phyloP scores from a whole-genome alignment of 2,797 vertebrate species.

The Parauchenoglanis ngamensis region DNA sequence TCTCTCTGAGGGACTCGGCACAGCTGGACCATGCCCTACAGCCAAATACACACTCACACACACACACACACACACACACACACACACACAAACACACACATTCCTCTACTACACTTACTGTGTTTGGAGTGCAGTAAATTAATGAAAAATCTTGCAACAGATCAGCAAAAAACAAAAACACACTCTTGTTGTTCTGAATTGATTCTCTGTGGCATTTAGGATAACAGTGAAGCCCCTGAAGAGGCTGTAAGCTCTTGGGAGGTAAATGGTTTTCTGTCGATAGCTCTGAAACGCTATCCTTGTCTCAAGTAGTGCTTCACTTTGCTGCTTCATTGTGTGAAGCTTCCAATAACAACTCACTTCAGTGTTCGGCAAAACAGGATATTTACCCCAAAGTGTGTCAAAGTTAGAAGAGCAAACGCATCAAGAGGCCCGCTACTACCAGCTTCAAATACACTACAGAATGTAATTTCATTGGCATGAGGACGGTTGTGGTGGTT shows the following conservation, averaged over 20 bases:
- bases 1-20: neutral
- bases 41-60: neutral
- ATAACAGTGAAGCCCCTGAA: slow-evolving; percentile 71
- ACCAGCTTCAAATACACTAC: slow-evolving; percentile 38
- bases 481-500: neutral
- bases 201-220: slow-evolving; percentile 66
- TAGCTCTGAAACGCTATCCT: slow-evolving; percentile 79
- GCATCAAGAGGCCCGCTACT: slow-evolving; percentile 20
- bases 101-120: slow-evolving; percentile 10
- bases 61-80: slow-evolving; percentile 19
- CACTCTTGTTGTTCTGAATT: slow-evolving; percentile 64
- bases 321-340: slow-evolving; percentile 79
- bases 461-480: slow-evolving; percentile 23
- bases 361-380: slow-evolving; percentile 75
- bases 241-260: slow-evolving; percentile 74
- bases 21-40: neutral
- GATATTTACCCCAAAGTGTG: slow-evolving; percentile 52
- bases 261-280: slow-evolving; percentile 66
- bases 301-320: slow-evolving; percentile 81
- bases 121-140: slow-evolving; percentile 35
- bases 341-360: slow-evolving; percentile 78
- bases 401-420: slow-evolving; percentile 42
- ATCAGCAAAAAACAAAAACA: slow-evolving; percentile 64
- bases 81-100: slow-evolving; percentile 11
- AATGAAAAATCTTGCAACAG: slow-evolving; percentile 61